Evolutionary conservation across 1,140 invertebrate species (phyloP), one percentile per base, ranked within the genome.

Genomic region (Papilio polytes): DNA sequence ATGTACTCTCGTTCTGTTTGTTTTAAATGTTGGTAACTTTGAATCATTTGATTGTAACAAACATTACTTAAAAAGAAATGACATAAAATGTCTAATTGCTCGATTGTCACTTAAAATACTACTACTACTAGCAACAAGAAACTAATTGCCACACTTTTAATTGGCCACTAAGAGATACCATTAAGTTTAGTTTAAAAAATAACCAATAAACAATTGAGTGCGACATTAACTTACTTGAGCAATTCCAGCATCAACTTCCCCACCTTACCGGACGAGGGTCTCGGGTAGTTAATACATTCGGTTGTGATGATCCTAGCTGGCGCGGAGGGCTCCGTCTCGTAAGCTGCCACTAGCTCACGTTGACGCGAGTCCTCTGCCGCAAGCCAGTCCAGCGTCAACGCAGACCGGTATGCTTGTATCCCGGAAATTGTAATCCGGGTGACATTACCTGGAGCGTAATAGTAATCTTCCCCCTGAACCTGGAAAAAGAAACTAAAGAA

Each of bases 301-400:
- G 89, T 87, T 1, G 85, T 85, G 2, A 91, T 77, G 13, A 86
- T 77, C 77, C 84, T 92, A 0, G 79, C 74, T 0, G 88, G 86
- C 0, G 85, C 81, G 1, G 84, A 26, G 0, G 85, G 56, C 22
- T 91, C 90, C 0, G 86, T 90, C 76, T 90, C 93, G 59, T 90
- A 93, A 2, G 89, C 87, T 0, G 84, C 84, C 1, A 85, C 89
- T 77, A 92, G 81, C 70, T 93, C 89, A 44, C 93, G 84, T 78
- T 92, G 91, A 3, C 91, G 78, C 18, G 80, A 81, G 73, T 92
- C 91, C 48, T 92, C 92, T 8, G 89, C 90, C 2, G 90, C 89
- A 53, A 93, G 41, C 93, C 92, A 92, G 82, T 94, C 91, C 80
- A 93, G 79, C 3, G 93, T 94, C 26, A 94, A 78, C 0, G 90